Conservation (phyloP, 2,888 invertebrate genomes). For the Synergus umbraculus region DNA sequence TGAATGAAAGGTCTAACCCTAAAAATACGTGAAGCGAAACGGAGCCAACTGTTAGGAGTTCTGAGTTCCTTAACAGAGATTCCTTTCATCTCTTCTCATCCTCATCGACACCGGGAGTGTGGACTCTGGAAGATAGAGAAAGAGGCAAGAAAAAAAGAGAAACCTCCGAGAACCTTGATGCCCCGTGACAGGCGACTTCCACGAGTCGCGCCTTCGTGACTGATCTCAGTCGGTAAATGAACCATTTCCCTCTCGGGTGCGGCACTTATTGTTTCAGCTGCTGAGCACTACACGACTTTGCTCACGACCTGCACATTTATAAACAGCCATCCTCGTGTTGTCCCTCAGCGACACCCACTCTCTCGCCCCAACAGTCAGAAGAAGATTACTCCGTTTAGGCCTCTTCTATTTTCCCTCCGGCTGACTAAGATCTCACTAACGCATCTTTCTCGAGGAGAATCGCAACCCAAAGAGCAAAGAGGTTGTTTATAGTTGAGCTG, state of each 20-base stretch:
- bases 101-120: constrained; percentile 38
- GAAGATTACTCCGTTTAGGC: constrained; percentile 24
- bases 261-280: constrained; percentile 44
- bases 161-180: constrained; percentile 32
- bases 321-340: constrained; percentile 35
- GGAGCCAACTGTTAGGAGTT: constrained; percentile 42
- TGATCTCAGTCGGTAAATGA: constrained; percentile 25
- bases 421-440: constrained; percentile 25
- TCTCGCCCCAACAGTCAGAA: constrained; percentile 14
- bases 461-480: constrained; percentile 10
- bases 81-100: constrained; percentile 59
- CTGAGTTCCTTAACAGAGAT: constrained; percentile 56
- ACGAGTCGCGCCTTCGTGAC: constrained; percentile 41
- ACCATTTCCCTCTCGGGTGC: constrained; percentile 16
- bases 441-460: constrained; percentile 9
- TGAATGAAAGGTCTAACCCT: constrained; percentile 42
- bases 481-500: constrained; percentile 31
- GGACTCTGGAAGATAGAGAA: constrained; percentile 4
- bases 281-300: constrained; percentile 7
- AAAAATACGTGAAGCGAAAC: constrained; percentile 49
- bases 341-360: constrained; percentile 24
- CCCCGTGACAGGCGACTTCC: constrained; percentile 45
- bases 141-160: constrained; percentile 20
- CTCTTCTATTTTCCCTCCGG: constrained; percentile 20
- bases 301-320: constrained; percentile 34